These are phyloP conservation scores for Diceros bicornis DNA, from an alignment of 2,797 vertebrate genomes.

Conservation along the genomic window DNA sequence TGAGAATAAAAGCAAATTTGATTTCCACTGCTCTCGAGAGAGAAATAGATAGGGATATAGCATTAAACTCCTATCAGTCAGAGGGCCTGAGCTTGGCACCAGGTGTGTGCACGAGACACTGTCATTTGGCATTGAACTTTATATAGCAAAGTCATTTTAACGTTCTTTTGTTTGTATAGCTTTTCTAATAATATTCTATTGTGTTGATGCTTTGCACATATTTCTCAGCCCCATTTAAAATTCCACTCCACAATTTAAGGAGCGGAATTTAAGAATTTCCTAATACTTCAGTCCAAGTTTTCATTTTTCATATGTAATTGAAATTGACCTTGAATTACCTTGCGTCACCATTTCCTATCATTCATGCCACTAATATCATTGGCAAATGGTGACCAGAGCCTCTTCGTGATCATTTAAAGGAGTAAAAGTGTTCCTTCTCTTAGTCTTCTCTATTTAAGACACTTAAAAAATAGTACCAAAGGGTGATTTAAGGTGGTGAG, in stretches of 20 bases:
- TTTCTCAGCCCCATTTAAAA: neutral
- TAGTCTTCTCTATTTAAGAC: slow-evolving; percentile 70
- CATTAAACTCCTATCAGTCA: neutral
- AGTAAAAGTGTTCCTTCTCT: slow-evolving; percentile 61
- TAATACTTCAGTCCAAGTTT: slow-evolving; percentile 43
- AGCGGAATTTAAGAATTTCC: slow-evolving; percentile 56
- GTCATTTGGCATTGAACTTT: slow-evolving; percentile 16
- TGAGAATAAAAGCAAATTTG: slow-evolving; percentile 53
- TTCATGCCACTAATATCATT: slow-evolving; percentile 52
- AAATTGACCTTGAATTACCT: slow-evolving; percentile 69
- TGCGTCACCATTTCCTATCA: slow-evolving; percentile 23
- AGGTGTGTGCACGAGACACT: neutral
- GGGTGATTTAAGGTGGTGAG: slow-evolving; percentile 70
- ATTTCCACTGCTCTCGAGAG: neutral
- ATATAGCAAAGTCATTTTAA: slow-evolving; percentile 3
- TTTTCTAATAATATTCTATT: slow-evolving; percentile 44
- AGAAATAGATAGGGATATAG: neutral
- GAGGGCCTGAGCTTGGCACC: neutral
- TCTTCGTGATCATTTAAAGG: slow-evolving; percentile 68
- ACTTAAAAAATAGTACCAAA: slow-evolving; percentile 66
- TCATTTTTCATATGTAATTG: slow-evolving; percentile 65
- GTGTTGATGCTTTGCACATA: neutral
- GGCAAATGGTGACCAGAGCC: slow-evolving; percentile 44
- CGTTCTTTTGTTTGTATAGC: neutral
- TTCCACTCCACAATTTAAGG: neutral